Evolutionary conservation across 2,113 vertebrate species (phyloP), one percentile per base, ranked within the genome.

Genomic region (Takifugu flavidus): DNA sequence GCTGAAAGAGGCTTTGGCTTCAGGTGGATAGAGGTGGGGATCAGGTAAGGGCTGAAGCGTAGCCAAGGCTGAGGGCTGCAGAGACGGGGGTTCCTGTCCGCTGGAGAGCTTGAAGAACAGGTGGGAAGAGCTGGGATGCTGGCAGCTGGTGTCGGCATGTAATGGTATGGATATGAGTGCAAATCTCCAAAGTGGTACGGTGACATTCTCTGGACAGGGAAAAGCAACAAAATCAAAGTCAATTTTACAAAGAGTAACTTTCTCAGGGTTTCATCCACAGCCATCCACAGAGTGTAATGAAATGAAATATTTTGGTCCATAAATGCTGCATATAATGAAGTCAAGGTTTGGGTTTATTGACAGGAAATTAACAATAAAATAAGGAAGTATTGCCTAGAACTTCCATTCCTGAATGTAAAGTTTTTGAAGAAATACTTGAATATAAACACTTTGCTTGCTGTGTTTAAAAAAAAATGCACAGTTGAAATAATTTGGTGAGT

Each of bases 151-250:
- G 93, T 93, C 0, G 93, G 91, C 93, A 95, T 93, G 86, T 94
- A 96, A 72, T 89, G 89, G 79, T 95, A 96, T 0, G 95, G 94
- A 74, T 98, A 96, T n/a, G 97, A 91, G 72, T 96, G 90, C 77
- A 98, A 79, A 75, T 94, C 93, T 71, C 95, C 93, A 59, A 95
- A 95, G 28, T 93, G 91, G 76, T 93, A 92, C 90, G 94, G 90
- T 62, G 94, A 93, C 66, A 95, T 90, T 90, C 94, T 95, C 97
- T 98, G 89, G 4, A 46, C 1, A n/a, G 67, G 72, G 73, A 74
- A n/a, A 20, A 7, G 15, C 1, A 14, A 15, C 14, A 14, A 43
- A 27, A 25, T 0, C 11, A 44, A 54, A 13, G 31, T 59, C 56
- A 64, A 51, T 46, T 25, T 14, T n/a, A 8, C 0, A 7, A 31